These are phyloP conservation scores for Oceanodroma tethys DNA, from an alignment of 2,113 vertebrate genomes.

Conservation along the genomic window DNA sequence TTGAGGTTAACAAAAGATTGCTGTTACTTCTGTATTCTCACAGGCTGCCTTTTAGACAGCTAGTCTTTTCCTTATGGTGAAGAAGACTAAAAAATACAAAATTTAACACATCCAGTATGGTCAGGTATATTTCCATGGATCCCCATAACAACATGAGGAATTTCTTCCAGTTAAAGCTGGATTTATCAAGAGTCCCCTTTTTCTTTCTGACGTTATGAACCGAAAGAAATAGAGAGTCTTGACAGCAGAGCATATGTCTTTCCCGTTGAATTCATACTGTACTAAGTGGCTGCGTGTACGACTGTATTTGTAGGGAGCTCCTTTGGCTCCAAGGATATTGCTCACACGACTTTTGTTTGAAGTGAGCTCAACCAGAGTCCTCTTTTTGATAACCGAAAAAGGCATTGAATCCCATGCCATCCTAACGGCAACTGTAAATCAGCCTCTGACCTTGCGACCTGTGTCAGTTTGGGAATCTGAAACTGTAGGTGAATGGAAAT, in stretches of 20 bases:
- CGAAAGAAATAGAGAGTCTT: not conserved
- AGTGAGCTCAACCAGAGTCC: not conserved
- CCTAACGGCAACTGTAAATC: not conserved
- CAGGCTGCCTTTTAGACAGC: not conserved
- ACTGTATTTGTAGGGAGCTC: not conserved
- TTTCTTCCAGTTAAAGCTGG: not conserved
- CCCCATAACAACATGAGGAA: not conserved
- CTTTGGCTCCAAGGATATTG: not conserved
- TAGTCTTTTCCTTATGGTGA: not conserved
- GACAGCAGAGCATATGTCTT: not conserved
- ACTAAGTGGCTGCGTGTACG: not conserved
- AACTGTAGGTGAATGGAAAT: not conserved
- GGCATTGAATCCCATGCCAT: not conserved
- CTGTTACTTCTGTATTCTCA: not conserved
- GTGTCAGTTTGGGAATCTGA: not conserved
- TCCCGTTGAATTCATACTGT: not conserved
- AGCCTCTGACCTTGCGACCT: not conserved
- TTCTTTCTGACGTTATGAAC: not conserved
- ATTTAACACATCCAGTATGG: not conserved
- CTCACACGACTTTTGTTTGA: not conserved
- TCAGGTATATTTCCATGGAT: not conserved
- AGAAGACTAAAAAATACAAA: not conserved
- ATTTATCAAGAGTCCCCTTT: not conserved
- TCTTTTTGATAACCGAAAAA: rapidly evolving
- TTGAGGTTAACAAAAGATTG: not conserved